Percentiles rank a stretch among this genome's conserved stretches.
phyloP scores from a whole-genome alignment of 2,113 vertebrate genomes.

The Pachyramphus minor region DNA sequence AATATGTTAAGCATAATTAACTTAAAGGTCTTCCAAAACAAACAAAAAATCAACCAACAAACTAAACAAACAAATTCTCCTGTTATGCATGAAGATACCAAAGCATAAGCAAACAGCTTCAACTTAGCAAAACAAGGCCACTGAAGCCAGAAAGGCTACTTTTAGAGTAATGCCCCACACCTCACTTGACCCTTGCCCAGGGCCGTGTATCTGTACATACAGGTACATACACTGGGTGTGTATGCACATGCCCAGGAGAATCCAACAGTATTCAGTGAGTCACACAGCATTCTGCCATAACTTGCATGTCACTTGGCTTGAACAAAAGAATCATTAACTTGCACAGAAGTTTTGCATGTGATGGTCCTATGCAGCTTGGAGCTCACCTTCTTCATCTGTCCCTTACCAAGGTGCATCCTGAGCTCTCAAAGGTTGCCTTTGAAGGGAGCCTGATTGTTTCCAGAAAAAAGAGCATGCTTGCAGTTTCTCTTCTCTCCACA shows the following conservation, averaged over 20 bases:
- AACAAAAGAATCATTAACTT: accelerated
- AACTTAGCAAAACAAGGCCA: background rate
- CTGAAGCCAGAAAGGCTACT: background rate
- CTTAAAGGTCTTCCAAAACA: background rate
- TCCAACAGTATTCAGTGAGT: accelerated
- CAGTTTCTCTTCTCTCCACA: background rate
- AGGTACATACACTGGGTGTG: background rate
- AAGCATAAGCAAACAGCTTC: background rate
- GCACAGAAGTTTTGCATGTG: background rate
- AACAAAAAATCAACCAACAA: too few species aligned
- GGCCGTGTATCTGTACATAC: background rate
- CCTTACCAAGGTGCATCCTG: background rate
- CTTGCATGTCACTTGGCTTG: background rate
- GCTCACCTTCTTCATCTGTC: background rate
- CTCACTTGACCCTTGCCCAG: accelerated
- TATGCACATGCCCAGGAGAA: accelerated
- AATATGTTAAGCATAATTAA: background rate
- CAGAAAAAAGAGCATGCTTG: background rate
- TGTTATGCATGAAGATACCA: background rate
- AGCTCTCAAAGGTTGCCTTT: background rate
- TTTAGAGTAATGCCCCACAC: background rate
- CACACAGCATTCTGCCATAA: background rate
- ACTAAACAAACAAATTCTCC: too few species aligned
- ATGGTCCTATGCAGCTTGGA: accelerated
- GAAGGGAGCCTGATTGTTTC: background rate